phyloP scores from a whole-genome alignment of 2,888 invertebrate species.

The Incurvaria masculella region DNA sequence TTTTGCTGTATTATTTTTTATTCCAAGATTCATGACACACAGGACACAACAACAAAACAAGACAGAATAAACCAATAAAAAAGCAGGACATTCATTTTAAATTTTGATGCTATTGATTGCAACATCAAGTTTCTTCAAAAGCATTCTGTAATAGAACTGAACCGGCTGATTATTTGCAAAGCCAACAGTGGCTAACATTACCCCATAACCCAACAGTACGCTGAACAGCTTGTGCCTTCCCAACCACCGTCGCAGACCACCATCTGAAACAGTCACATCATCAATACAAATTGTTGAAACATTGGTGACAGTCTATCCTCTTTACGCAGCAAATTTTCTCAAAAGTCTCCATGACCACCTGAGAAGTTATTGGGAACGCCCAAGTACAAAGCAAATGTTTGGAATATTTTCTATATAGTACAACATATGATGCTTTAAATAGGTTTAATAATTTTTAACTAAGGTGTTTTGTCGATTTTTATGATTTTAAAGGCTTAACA shows the following conservation, averaged over 20 bases:
- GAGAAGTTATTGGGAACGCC: slow-evolving; percentile 4
- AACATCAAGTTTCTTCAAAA: slow-evolving; percentile 44
- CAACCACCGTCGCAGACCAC: slow-evolving; percentile 54
- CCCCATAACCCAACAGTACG: slow-evolving; percentile 60
- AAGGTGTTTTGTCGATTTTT: not conserved
- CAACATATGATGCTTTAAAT: not conserved
- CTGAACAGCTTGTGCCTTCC: slow-evolving; percentile 59
- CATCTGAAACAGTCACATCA: slow-evolving; percentile 28
- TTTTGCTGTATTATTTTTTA: too few relatives aligned
- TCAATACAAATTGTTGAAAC: slow-evolving; percentile 4
- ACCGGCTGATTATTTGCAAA: slow-evolving; percentile 61
- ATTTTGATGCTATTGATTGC: slow-evolving; percentile 36
- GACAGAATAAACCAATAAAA: too few relatives aligned
- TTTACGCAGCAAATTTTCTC: slow-evolving; percentile 7
- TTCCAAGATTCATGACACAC: too few relatives aligned
- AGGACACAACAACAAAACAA: too few relatives aligned
- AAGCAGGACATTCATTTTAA: too few relatives aligned
- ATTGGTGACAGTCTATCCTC: slow-evolving; percentile 8
- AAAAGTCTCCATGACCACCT: slow-evolving; percentile 7
- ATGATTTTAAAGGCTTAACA: too few relatives aligned
- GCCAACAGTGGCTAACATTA: slow-evolving; percentile 62
- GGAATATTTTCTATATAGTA: not conserved
- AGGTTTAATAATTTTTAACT: not conserved
- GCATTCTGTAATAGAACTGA: slow-evolving; percentile 59
- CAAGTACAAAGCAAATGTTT: not conserved